Evolutionary conservation across 2,797 vertebrate genomes (phyloP), one percentile per base, ranked within the genome.

Genomic region (Acanthurus lineatus): DNA sequence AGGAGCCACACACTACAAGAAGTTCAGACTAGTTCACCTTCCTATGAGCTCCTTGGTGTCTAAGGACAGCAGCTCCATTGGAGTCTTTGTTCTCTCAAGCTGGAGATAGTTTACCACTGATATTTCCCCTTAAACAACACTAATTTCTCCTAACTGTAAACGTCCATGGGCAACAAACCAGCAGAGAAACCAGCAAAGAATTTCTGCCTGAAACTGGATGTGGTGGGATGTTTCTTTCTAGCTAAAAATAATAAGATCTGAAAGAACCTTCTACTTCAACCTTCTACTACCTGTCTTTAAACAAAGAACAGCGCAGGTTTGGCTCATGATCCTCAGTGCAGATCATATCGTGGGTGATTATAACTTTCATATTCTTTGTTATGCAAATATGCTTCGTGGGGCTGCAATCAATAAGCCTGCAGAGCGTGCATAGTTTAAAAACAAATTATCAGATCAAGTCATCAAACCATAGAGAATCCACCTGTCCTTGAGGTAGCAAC

Each of bases 391-490:
- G 72, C 73, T 75, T 57, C 52, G 63, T 67, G 5, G 53, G 63
- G 58, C 69, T 63, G 63, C 59, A 45, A 81, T 81, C 77, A 79
- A 79, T 85, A 75, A 47, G 72, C 35, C 73, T 64, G 60, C 66
- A 67, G 76, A 72, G 71, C 12, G 15, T 67, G 76, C 74, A 59
- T 73, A 59, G 70, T 54, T 61, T 64, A 77, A 72, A 68, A 73
- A 48, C 20, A 78, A 32, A 14, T 74, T 60, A 79, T 86, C 76
- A 87, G 79, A 82, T 80, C 42, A 69, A 88, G 79, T 67, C 80
- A 88, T 89, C 85, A 89, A 84, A 83, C 47, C 75, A 76, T 53
- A 65, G 71, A 77, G 25, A 81, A 79, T 82, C 76, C 77, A 67
- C 49, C 49, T 54, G 80, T 81, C 73, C 66, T 80, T 84, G 65